Evolutionary conservation across 1,140 invertebrate species (phyloP).

Genomic region (Magallana ariakensis): DNA sequence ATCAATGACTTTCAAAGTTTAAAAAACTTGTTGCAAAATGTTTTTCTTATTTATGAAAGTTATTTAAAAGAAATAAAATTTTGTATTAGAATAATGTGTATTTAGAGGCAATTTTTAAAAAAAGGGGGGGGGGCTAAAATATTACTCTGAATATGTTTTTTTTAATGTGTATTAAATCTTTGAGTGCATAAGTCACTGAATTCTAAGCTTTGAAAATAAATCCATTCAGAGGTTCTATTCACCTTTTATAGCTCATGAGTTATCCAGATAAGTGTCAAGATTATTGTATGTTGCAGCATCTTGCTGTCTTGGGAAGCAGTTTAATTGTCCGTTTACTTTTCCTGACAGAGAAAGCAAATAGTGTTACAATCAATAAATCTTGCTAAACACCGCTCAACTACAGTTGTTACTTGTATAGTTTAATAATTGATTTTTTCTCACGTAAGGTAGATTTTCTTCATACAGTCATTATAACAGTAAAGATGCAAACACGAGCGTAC

Average conservation of each 20-base stretch:
- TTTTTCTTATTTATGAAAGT: too few relatives aligned
- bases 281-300: neutral
- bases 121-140: too few relatives aligned
- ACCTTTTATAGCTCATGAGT: neutral
- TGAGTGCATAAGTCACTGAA: too few relatives aligned
- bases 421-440: slow-evolving; percentile 17
- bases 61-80: too few relatives aligned
- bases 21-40: too few relatives aligned
- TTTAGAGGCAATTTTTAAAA: too few relatives aligned
- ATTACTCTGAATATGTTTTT: too few relatives aligned
- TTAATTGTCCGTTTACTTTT: slow-evolving; percentile 22
- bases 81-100: too few relatives aligned
- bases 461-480: neutral
- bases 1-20: too few relatives aligned
- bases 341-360: slow-evolving; percentile 23
- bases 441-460: neutral
- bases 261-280: neutral
- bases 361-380: slow-evolving; percentile 26
- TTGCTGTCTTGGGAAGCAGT: neutral
- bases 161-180: too few relatives aligned
- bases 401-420: neutral
- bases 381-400: slow-evolving; percentile 14
- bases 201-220: too few relatives aligned
- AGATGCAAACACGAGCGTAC: neutral
- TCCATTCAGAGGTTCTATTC: too few relatives aligned